Base-by-base conservation (phyloP, 2,888 invertebrate genomes). In the Oligia strigilis region DNA sequence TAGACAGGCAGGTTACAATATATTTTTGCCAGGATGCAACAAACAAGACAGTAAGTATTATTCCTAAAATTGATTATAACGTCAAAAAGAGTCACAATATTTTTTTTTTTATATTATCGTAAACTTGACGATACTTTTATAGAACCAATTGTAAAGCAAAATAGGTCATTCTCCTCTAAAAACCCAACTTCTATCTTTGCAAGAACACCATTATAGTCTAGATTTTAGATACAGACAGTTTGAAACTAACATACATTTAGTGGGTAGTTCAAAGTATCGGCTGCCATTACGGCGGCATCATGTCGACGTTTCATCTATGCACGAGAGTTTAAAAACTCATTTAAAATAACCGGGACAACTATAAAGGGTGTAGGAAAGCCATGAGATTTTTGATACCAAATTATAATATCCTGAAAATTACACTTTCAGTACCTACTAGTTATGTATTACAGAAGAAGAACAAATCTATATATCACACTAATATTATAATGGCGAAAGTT, bases 281-380 rank as follows among this genome's bases (percentile, higher is more conserved):
- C 9, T 29, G 11, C 67, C 66, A 73, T 83, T 70, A 83, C 49
- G 36, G 14, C 19, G 23, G 11, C 70, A 71, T 75, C 72, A 83
- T 62, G 77, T 74, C 36, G 66, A 49, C 40, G 65, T 77, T 78
- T 36, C 84, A 60, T 72, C 78, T 80, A 73, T 84, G 74, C 64
- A 69, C 52, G 70, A 67, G 43, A 83, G 86, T 88, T 86, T 78
- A 83, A 84, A 85, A 88, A 84, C 78, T 86, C 80, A 86, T 88
- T 86, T 82, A 83, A 88, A 86, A 84, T 87, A 89, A 83, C 88
- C 74, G 78, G 36, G 23, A 78, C 83, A 75, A 78, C 77, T 78
- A 72, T 74, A 81, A 52, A 58, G 64, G 11, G 9, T 49, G 79
- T 86, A 87, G 87, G 71, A 49, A 14, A 62, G 17, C 85, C 60